Evolutionary conservation across 1,140 invertebrate species (phyloP).

Genomic region (Drosophila albomicans): DNA sequence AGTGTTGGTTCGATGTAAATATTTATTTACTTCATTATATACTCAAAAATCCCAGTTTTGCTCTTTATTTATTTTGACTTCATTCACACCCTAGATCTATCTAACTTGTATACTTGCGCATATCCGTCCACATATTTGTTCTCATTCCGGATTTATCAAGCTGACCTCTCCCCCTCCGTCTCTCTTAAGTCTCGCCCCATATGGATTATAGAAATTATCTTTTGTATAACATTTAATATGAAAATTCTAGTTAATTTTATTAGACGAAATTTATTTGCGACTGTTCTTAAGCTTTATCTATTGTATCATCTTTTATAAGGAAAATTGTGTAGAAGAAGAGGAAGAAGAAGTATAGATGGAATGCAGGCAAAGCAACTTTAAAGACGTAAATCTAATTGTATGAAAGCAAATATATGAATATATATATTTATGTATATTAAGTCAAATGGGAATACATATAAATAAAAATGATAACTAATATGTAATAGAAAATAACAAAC

Average conservation of each 20-base stretch:
- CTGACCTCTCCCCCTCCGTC: not conserved
- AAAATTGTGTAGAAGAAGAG: conserved; percentile 63
- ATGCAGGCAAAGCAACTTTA: conserved; percentile 77
- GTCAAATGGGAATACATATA: conserved; percentile 77
- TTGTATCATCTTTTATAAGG: conserved; percentile 64
- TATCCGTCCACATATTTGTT: conserved; percentile 79
- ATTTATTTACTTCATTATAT: conserved; percentile 26
- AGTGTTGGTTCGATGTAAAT: conserved; percentile 23
- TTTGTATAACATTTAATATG: conserved; percentile 33
- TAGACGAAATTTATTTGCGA: conserved; percentile 70
- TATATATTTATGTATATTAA: conserved; percentile 75
- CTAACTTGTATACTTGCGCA: conserved; percentile 57
- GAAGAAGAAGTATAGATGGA: conserved; percentile 45
- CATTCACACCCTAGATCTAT: conserved; percentile 38
- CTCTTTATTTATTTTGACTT: conserved; percentile 9
- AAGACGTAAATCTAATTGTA: conserved; percentile 82
- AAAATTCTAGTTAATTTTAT: conserved; percentile 79
- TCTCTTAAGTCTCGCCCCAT: conserved; percentile 13
- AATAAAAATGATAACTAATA: conserved; percentile 77
- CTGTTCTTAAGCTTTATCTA: conserved; percentile 47
- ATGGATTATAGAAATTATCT: conserved; percentile 14
- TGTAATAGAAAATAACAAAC: conserved; percentile 43
- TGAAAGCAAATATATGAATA: conserved; percentile 69
- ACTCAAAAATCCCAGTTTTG: not conserved
- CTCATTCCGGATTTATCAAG: conserved; percentile 19